These are phyloP conservation scores for Drosophila sproati DNA, from an alignment of 1,140 invertebrate species.

Conservation along the genomic window DNA sequence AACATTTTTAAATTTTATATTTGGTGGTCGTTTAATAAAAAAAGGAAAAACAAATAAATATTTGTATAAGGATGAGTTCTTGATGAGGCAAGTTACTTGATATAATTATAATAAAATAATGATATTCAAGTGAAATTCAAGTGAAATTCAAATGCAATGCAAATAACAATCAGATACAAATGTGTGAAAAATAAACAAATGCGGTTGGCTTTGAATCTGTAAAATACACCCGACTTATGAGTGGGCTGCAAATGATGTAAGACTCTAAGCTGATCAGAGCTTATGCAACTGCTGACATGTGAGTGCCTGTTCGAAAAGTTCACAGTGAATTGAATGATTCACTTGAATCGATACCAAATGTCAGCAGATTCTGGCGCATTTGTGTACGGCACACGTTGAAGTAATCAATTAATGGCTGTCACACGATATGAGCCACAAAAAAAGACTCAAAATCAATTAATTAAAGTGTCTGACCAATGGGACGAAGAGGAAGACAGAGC, in stretches of 20 bases:
- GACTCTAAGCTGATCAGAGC: constrained; percentile 5
- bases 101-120: constrained; percentile 19
- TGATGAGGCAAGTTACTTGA: neutral
- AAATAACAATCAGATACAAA: constrained; percentile 19
- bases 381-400: constrained; percentile 2
- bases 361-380: neutral
- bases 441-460: constrained; percentile 22
- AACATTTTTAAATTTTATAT: constrained; percentile 47
- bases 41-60: constrained; percentile 8
- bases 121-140: neutral
- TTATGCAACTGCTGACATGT: constrained; percentile 27
- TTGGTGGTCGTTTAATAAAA: constrained; percentile 35
- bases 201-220: constrained; percentile 26
- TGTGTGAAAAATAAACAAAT: constrained; percentile 1
- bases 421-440: constrained; percentile 14
- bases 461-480: neutral
- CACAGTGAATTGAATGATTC: constrained; percentile 14
- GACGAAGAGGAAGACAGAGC: neutral
- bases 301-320: neutral
- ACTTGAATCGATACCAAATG: constrained; percentile 23
- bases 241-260: constrained; percentile 33
- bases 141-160: constrained; percentile 13
- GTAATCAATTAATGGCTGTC: constrained; percentile 39
- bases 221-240: neutral
- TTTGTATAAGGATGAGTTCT: constrained; percentile 4